Evolutionary conservation across 2,113 vertebrate genomes (phyloP).

Genomic region (Thermophis baileyi): DNA sequence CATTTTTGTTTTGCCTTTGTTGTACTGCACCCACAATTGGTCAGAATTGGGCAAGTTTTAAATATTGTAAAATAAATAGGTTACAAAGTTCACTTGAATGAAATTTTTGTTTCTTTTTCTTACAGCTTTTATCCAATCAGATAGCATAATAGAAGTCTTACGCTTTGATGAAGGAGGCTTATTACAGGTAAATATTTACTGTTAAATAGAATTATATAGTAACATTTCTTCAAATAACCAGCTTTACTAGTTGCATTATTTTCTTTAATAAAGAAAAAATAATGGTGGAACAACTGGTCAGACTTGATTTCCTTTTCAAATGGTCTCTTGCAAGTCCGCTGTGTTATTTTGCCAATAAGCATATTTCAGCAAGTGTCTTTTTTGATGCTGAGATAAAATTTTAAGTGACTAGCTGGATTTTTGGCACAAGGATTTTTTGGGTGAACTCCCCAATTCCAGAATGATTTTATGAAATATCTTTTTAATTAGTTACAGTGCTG

Average conservation of each 20-base stretch:
- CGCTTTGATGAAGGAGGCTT: constrained; percentile 94
- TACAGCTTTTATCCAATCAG: constrained; percentile 94
- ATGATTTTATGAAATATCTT: neutral
- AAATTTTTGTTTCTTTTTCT: constrained; percentile 46
- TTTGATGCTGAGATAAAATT: neutral
- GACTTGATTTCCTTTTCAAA: neutral
- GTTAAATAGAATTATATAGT: neutral
- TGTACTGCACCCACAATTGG: neutral
- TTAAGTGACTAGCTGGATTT: neutral
- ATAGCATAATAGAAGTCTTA: constrained; percentile 96
- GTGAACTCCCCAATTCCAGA: neutral
- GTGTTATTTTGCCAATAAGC: neutral
- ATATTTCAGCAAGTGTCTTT: neutral
- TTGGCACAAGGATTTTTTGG: neutral
- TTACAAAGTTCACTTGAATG: neutral
- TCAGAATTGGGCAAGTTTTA: neutral
- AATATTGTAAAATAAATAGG: neutral
- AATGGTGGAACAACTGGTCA: neutral
- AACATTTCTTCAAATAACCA: neutral
- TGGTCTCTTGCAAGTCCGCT: neutral
- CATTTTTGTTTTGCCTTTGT: neutral
- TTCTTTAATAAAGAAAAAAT: neutral
- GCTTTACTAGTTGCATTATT: neutral
- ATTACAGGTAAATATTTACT: constrained; percentile 80
- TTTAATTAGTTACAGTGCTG: neutral